Conservation (phyloP, 64 coral and sea anemone genomes). For the Montipora sp. region DNA sequence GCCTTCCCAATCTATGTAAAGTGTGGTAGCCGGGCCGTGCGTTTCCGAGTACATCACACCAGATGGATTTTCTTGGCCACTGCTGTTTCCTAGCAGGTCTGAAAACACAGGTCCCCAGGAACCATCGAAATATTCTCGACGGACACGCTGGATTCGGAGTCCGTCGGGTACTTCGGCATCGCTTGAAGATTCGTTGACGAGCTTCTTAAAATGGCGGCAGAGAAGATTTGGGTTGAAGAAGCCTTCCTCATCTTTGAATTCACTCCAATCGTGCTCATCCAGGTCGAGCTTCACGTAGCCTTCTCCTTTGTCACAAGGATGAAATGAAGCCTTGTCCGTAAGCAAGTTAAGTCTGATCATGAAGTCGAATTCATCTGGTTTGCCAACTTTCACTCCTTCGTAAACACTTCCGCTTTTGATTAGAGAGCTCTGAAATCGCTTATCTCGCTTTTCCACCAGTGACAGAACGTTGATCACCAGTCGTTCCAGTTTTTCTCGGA, state of each 20-base stretch:
- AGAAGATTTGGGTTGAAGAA: slow-evolving; percentile 39
- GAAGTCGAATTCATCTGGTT: no score
- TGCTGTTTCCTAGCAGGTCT: not conserved
- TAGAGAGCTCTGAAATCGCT: slow-evolving; percentile 27
- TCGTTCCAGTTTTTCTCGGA: no score
- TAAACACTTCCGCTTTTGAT: slow-evolving; percentile 47
- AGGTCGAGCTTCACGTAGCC: slow-evolving; percentile 14
- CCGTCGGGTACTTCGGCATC: not conserved
- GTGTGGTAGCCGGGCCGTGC: no score
- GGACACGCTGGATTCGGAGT: not conserved
- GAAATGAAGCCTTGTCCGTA: not conserved
- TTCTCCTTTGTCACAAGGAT: not conserved
- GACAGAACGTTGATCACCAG: not conserved
- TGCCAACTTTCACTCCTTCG: slow-evolving; percentile 7
- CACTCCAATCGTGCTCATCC: not conserved
- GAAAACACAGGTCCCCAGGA: slow-evolving; percentile 2
- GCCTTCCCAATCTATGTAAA: no score
- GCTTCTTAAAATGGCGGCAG: slow-evolving; percentile 27
- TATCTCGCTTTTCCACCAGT: not conserved
- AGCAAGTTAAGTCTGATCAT: slow-evolving; percentile 4
- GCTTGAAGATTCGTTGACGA: slow-evolving; percentile 18
- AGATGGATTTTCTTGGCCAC: no score
- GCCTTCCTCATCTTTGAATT: slow-evolving; percentile 23
- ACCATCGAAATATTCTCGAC: not conserved
- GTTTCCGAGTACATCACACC: no score